phyloP scores from a whole-genome alignment of 2,888 invertebrate genomes.

The Sepiola atlantica region DNA sequence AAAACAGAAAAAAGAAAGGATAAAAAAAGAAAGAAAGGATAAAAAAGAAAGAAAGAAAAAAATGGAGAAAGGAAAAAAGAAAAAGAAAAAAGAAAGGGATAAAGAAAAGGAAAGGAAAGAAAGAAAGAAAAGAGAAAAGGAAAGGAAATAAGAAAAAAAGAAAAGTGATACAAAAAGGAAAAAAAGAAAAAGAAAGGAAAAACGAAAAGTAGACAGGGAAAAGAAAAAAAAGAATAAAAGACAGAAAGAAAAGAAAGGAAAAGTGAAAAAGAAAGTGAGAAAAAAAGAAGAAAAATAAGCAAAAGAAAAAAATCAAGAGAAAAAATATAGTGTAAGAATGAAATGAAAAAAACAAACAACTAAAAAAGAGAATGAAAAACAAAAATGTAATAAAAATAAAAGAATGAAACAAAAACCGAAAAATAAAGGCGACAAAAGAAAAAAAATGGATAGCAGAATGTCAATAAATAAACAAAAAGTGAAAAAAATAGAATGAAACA shows the following conservation, averaged over 20 bases:
- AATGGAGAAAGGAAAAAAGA: background rate
- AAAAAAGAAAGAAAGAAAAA: background rate
- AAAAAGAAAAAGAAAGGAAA: background rate
- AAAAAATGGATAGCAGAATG: no score
- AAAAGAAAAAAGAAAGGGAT: background rate
- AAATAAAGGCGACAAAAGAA: no score
- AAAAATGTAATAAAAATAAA: no score
- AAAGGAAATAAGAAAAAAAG: background rate
- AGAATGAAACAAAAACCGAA: no score
- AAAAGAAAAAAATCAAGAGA: no score
- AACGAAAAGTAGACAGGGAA: background rate
- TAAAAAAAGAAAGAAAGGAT: background rate
- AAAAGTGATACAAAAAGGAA: background rate
- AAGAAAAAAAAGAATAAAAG: background rate
- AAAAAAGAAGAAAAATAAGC: no score
- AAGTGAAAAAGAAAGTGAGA: no score
- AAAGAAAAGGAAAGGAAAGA: rapidly evolving
- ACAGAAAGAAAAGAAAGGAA: background rate
- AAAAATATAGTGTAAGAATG: no score
- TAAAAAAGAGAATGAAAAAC: no score
- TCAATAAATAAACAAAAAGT: no score
- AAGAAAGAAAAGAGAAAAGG: background rate
- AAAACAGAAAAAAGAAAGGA: background rate
- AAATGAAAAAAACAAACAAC: no score
- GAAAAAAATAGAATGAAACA: no score